Evolutionary conservation across 2,797 vertebrate genomes (phyloP).

Genomic region (Zalophus californianus): DNA sequence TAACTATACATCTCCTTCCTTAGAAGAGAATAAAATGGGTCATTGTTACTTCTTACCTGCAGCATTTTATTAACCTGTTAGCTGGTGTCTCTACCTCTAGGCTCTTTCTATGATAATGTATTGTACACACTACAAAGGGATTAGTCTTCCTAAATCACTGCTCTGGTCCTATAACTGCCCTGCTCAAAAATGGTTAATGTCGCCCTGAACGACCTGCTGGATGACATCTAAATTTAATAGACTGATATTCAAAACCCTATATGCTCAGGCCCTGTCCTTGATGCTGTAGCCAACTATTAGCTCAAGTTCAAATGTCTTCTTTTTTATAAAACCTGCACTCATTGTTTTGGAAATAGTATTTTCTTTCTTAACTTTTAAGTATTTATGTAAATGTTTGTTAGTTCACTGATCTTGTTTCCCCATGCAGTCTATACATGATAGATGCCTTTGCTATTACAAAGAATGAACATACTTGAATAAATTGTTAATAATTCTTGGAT

Average conservation of each 20-base stretch:
- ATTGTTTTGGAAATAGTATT: neutral
- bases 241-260: neutral
- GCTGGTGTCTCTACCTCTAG: neutral
- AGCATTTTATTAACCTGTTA: neutral
- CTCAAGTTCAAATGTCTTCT: neutral
- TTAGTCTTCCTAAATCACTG: neutral
- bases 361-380: neutral
- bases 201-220: neutral
- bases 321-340: neutral
- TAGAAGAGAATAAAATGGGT: neutral
- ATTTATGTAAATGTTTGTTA: neutral
- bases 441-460: neutral
- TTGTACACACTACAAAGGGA: neutral
- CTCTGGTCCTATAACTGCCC: neutral
- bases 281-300: neutral
- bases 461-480: neutral
- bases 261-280: neutral
- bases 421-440: neutral
- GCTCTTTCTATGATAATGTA: neutral
- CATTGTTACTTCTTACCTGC: neutral
- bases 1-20: neutral
- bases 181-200: neutral
- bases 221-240: neutral
- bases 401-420: neutral
- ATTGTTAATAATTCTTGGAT: neutral